Base-by-base conservation (phyloP, 1,140 invertebrate genomes). In the Theocolax elegans region DNA sequence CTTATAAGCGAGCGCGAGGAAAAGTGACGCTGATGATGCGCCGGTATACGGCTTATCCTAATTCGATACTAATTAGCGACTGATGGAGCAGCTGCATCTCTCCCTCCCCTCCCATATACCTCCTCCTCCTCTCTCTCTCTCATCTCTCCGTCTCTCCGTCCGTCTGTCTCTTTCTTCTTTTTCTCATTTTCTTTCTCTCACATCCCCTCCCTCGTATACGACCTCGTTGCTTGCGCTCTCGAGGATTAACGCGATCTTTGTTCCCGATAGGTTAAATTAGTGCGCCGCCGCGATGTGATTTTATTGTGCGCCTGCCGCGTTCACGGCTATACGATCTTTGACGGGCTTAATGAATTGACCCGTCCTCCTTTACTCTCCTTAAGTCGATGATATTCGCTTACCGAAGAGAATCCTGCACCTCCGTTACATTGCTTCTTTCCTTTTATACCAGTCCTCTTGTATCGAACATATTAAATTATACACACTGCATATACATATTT, bases 41-140 rank as follows among this genome's bases (percentile, higher is more conserved):
- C 2, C 1, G 0, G 19, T 29, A 3, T n/a, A n/a, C 38, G 9
- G 21, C 7, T 35, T 27, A 31, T n/a, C 42, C 66, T 67, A 59
- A 67, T 67, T 67, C 25, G 66, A 67, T 67, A 51, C 66, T 67
- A 67, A 67, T 67, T 67, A 67, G 54, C 23, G 13, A 10, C 0
- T 12, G 31, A 35, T 10, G 31, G 31, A 35, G 10, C 31, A 10
- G 10, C n/a, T n/a, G 31, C 10, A 6, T 35, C 31, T 10, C 31
- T 35, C 10, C 31, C 31, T 35, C 31, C 10, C 31, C 10, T 10
- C 10, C 31, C 10, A 35, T 35, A 35, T n/a, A n/a, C n/a, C n/a
- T n/a, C n/a, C n/a, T n/a, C n/a, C n/a, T n/a, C n/a, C n/a, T n/a
- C n/a, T n/a, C n/a, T n/a, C n/a, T n/a, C n/a, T n/a, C n/a, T n/a